Evolutionary conservation across 2,888 invertebrate species (phyloP).

Genomic region (Gortyna flavago): DNA sequence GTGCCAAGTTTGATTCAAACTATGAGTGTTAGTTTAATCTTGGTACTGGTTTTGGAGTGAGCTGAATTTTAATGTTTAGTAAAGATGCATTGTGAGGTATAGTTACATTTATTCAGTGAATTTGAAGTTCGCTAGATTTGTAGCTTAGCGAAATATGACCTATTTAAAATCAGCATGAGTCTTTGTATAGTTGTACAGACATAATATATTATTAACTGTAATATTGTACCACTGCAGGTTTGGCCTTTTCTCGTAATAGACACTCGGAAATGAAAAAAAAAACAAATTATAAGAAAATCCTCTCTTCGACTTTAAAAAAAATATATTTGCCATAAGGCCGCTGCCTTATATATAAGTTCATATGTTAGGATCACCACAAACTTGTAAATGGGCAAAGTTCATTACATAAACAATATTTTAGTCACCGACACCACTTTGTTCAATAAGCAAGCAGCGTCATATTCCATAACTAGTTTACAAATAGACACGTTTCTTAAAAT

Average conservation of each 20-base stretch:
- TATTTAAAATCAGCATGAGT: background rate
- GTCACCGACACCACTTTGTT: background rate
- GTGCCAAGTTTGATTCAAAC: slow-evolving; percentile 35
- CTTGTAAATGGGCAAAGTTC: background rate
- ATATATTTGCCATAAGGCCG: background rate
- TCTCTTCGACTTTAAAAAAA: no score
- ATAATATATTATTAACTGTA: background rate
- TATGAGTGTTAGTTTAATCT: slow-evolving; percentile 34
- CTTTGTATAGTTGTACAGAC: background rate
- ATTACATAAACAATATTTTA: background rate
- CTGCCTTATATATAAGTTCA: background rate
- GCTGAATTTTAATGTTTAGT: slow-evolving; percentile 19
- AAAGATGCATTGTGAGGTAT: background rate
- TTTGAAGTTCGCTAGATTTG: background rate
- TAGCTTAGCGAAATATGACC: background rate
- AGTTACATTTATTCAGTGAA: background rate
- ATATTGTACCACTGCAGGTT: background rate
- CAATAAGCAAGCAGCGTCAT: background rate
- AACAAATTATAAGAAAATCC: no score
- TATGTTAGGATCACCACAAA: background rate
- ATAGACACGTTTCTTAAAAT: slow-evolving; percentile 41
- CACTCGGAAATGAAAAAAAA: background rate
- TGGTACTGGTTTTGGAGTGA: slow-evolving; percentile 9
- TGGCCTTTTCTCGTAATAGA: background rate
- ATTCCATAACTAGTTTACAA: slow-evolving; percentile 8